Percentiles rank a stretch among this genome's conserved stretches.
These are phyloP conservation scores for Eucera pruinosa DNA, from an alignment of 2,888 invertebrate genomes.

Conservation along the genomic window DNA sequence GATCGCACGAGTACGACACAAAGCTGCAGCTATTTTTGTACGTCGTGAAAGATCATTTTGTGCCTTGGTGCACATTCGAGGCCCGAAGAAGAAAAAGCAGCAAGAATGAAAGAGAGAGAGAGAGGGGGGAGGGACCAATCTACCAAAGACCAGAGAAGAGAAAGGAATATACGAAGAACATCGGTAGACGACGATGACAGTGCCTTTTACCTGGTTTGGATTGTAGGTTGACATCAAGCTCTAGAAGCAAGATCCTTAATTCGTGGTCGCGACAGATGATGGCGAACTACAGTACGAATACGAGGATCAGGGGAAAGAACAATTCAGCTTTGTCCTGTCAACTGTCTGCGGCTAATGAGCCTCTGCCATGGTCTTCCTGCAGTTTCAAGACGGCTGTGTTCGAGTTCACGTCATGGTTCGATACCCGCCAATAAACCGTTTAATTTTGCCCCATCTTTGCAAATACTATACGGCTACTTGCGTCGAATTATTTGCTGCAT, in stretches of 20 bases:
- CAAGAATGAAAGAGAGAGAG: not conserved
- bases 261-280: conserved; percentile 58
- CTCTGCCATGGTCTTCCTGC: conserved; percentile 57
- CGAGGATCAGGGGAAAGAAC: conserved; percentile 29
- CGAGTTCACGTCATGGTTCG: conserved; percentile 56
- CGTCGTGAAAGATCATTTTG: conserved; percentile 61
- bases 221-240: conserved; percentile 52
- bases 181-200: conserved; percentile 64
- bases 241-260: conserved; percentile 49
- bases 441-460: conserved; percentile 51
- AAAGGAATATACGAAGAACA: conserved; percentile 32
- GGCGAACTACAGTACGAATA: conserved; percentile 30
- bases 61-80: conserved; percentile 31
- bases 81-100: conserved; percentile 1
- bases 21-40: conserved; percentile 68
- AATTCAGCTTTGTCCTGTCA: conserved; percentile 74
- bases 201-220: conserved; percentile 59
- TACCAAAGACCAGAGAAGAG: not conserved
- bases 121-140: not conserved
- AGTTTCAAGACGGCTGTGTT: conserved; percentile 37
- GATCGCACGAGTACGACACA: conserved; percentile 59
- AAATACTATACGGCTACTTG: not conserved
- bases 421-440: conserved; percentile 67
- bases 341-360: conserved; percentile 71
- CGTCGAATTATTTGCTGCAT: conserved; percentile 1